Evolutionary conservation across 2,888 invertebrate genomes (phyloP).

Genomic region (Idaea aversata): DNA sequence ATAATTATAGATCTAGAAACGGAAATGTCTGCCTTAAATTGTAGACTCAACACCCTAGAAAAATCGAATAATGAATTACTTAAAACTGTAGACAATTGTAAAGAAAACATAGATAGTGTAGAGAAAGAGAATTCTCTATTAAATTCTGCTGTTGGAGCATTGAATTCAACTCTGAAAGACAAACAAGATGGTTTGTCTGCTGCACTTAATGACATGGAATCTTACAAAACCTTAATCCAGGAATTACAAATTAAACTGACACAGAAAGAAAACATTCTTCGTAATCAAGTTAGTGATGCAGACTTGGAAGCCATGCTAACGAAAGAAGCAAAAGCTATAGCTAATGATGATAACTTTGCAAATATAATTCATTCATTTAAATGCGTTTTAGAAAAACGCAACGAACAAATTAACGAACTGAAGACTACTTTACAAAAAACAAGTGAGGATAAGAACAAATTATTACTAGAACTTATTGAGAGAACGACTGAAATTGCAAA

Average conservation of each 20-base stretch:
- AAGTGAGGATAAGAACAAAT: slow-evolving; percentile 21
- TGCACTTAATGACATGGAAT: slow-evolving; percentile 51
- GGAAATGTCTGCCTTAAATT: slow-evolving; percentile 44
- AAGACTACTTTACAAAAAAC: slow-evolving; percentile 35
- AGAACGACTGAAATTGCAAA: slow-evolving; percentile 41
- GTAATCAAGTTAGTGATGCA: slow-evolving; percentile 40
- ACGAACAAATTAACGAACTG: slow-evolving; percentile 51
- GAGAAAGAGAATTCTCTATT: slow-evolving; percentile 55
- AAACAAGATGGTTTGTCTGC: slow-evolving; percentile 50
- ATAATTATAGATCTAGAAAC: slow-evolving; percentile 51
- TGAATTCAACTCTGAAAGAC: slow-evolving; percentile 52
- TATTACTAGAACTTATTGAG: slow-evolving; percentile 35
- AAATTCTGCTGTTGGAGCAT: slow-evolving; percentile 50
- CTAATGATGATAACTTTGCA: slow-evolving; percentile 67
- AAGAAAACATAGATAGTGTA: slow-evolving; percentile 41
- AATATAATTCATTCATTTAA: slow-evolving; percentile 61
- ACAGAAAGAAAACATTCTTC: slow-evolving; percentile 39
- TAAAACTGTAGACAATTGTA: slow-evolving; percentile 39
- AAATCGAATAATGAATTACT: slow-evolving; percentile 47
- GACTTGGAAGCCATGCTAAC: slow-evolving; percentile 54
- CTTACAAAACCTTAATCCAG: slow-evolving; percentile 54
- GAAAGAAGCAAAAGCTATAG: slow-evolving; percentile 59
- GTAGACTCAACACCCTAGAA: slow-evolving; percentile 52
- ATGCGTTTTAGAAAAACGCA: slow-evolving; percentile 46
- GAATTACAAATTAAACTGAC: slow-evolving; percentile 56